These are phyloP conservation scores for Marronus borbonicus DNA, from an alignment of 2,888 invertebrate species.

Conservation along the genomic window DNA sequence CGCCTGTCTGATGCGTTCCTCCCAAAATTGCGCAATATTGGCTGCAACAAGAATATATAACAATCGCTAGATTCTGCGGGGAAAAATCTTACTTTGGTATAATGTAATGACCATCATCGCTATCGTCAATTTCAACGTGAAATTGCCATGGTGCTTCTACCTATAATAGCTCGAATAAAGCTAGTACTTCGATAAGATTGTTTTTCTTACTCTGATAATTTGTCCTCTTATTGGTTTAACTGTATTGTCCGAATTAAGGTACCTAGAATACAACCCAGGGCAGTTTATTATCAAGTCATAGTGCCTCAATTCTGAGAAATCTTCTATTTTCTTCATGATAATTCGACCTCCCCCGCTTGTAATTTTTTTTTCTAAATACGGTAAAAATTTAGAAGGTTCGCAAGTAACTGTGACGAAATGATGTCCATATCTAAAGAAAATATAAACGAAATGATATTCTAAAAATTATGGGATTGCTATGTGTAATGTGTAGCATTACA, in stretches of 20 bases:
- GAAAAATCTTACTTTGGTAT: conserved; percentile 81
- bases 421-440: conserved; percentile 74
- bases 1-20: conserved; percentile 81
- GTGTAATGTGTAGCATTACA: background rate
- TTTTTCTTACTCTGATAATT: conserved; percentile 74
- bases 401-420: conserved; percentile 80
- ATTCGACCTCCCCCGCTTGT: conserved; percentile 75
- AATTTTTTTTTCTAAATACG: conserved; percentile 78
- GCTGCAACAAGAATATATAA: conserved; percentile 67
- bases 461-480: background rate
- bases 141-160: conserved; percentile 81
- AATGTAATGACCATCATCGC: conserved; percentile 77
- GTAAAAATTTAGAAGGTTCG: conserved; percentile 78
- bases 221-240: conserved; percentile 84
- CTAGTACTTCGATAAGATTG: background rate
- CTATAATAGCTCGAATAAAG: conserved; percentile 64
- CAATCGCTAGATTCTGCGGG: background rate
- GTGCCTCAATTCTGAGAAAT: conserved; percentile 71
- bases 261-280: conserved; percentile 79
- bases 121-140: conserved; percentile 74
- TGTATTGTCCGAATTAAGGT: conserved; percentile 76
- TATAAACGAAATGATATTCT: conserved; percentile 16
- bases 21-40: conserved; percentile 79
- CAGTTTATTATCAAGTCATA: conserved; percentile 86
- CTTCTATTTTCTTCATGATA: conserved; percentile 70